A percentile compares a stretch with the other conserved stretches of the same genome.
These are phyloP conservation scores for Speoplatyrhinus poulsoni DNA, from an alignment of 2,113 vertebrate genomes.

Conservation along the genomic window DNA sequence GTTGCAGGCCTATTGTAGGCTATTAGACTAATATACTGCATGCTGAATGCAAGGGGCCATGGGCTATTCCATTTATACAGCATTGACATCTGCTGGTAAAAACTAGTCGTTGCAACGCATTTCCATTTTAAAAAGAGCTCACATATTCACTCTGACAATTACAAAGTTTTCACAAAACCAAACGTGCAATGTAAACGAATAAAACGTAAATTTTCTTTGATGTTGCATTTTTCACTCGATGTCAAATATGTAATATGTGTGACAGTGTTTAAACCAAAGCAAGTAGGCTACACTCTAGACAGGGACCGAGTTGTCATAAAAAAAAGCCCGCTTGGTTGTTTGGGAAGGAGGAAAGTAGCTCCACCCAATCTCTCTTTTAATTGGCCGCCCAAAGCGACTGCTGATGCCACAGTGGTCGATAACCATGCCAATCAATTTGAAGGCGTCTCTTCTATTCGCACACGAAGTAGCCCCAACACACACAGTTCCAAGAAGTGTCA, in stretches of 20 bases:
- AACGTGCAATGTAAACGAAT: background rate
- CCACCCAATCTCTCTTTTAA: conserved; percentile 8
- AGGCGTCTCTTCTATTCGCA: conserved; percentile 35
- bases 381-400: conserved; percentile 27
- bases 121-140: background rate
- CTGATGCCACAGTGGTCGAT: conserved; percentile 32
- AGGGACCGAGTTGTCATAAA: background rate
- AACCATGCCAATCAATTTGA: conserved; percentile 35
- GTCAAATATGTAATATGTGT: background rate
- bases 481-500: conserved; percentile 42
- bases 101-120: background rate
- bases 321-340: conserved; percentile 29
- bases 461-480: conserved; percentile 11
- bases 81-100: conserved; percentile 62
- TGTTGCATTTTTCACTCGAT: background rate
- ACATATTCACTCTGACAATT: background rate
- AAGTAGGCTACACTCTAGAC: background rate
- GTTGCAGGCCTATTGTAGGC: background rate
- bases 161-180: background rate
- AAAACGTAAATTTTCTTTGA: background rate
- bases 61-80: conserved; percentile 25
- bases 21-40: background rate
- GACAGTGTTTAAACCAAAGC: background rate
- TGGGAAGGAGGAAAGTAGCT: conserved; percentile 1
- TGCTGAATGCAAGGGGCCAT: too few relatives aligned